Conservation (phyloP, 2,113 vertebrate genomes). For the Archocentrus centrarchus region DNA sequence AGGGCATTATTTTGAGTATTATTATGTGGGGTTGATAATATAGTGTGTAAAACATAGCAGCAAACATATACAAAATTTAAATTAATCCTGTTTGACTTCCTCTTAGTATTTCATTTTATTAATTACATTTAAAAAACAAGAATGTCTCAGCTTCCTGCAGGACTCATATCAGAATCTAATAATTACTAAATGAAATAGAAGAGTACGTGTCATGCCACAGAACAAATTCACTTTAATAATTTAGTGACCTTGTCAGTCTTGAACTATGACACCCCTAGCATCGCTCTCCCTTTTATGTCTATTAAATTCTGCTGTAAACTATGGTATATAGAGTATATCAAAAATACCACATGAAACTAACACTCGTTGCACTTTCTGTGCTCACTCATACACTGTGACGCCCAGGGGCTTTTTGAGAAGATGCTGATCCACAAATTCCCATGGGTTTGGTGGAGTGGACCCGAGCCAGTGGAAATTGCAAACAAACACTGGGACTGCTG, state of each 20-base stretch:
- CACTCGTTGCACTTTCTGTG: conserved; percentile 46
- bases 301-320: conserved; percentile 24
- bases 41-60: not conserved
- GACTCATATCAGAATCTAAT: not conserved
- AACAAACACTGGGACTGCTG: conserved; percentile 72
- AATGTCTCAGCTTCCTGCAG: not conserved
- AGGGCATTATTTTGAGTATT: conserved; percentile 20
- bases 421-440: conserved; percentile 79
- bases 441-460: conserved; percentile 73
- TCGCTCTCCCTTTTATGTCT: not conserved
- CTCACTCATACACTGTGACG: conserved; percentile 42
- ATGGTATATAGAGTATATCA: conserved; percentile 23
- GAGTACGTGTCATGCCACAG: not conserved
- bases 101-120: no score
- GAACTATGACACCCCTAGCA: conserved; percentile 13
- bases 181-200: not conserved
- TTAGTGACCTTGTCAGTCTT: conserved; percentile 7
- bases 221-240: conserved; percentile 5
- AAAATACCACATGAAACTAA: conserved; percentile 45
- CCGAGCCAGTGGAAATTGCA: conserved; percentile 74
- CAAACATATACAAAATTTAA: not conserved
- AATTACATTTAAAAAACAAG: not conserved
- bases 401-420: conserved; percentile 73
- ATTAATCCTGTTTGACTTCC: not conserved
- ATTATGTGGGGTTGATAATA: conserved; percentile 12